Percentiles rank a stretch among this genome's conserved stretches.
These are phyloP conservation scores for Drosophila nasuta DNA, from an alignment of 1,140 invertebrate genomes.

Conservation along the genomic window DNA sequence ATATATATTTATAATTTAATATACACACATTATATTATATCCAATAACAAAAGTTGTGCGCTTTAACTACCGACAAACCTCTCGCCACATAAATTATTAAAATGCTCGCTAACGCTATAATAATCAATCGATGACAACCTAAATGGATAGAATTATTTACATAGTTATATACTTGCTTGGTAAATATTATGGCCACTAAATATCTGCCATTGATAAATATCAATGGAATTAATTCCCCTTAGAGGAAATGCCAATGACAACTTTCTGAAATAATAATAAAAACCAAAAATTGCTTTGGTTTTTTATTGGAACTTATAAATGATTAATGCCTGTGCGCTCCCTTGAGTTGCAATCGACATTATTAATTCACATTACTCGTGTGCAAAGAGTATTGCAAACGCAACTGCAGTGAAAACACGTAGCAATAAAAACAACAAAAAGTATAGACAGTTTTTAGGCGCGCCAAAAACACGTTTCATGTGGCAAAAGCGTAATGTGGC, in stretches of 20 bases:
- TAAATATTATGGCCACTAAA: not conserved
- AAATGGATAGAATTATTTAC: too few species aligned
- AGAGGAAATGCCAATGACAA: not conserved
- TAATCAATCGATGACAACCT: too few species aligned
- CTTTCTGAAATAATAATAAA: not conserved
- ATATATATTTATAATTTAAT: too few species aligned
- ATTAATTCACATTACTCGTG: not conserved
- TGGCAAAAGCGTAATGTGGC: conserved; percentile 23
- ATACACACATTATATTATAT: too few species aligned
- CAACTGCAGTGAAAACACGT: not conserved
- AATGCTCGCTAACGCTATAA: too few species aligned
- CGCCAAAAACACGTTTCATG: conserved; percentile 29
- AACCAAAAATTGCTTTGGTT: not conserved
- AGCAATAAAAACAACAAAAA: not conserved
- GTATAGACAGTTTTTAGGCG: not conserved
- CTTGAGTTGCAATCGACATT: not conserved
- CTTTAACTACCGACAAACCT: too few species aligned
- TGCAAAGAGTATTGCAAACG: not conserved
- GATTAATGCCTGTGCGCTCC: too few species aligned
- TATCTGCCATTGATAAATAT: not conserved
- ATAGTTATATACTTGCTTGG: too few species aligned
- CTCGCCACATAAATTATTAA: too few species aligned
- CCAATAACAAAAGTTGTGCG: too few species aligned
- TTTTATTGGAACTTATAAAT: not conserved
- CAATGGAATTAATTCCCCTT: not conserved